Base-by-base conservation (phyloP, 2,113 vertebrate genomes). In the Carassius auratus region DNA sequence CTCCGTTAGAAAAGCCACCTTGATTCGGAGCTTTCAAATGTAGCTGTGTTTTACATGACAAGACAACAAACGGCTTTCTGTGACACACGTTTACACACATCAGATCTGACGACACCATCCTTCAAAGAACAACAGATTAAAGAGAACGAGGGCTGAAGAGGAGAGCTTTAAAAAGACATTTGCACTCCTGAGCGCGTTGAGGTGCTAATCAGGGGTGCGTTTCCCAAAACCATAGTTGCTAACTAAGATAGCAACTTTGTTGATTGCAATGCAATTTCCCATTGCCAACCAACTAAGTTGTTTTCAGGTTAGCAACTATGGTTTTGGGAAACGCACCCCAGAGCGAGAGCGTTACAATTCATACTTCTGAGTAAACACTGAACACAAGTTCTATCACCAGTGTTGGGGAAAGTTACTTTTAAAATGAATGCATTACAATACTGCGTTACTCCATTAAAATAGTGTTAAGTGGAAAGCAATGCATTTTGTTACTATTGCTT, bases 21-120 rank as follows among this genome's bases (percentile, higher is more conserved):
- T 36, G 48, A 61, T 76, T 78, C 36, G 19, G 50, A 52, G 57
- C 71, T 66, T 82, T 38, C 15, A 66, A 64, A 17, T 21, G 48
- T 23, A 78, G 75, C 42, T 0, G 50, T 2, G 21, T 76, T 87
- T 87, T 79, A 71, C 81, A 87, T 87, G 62, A 84, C 75, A 79
- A 84, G 19, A 80, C 80, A 83, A 86, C 86, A 84, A 84, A 87
- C 74, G 76, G 64, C 74, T 68, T 76, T 75, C 26, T 55, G 77
- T 48, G 50, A 73, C 77, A 61, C 13, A 81, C 82, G 74, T 78
- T 69, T 71, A 71, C 76, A 80, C 84, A 73, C 84, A 73, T 71
- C 76, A 61, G 52, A 86, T 71, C 68, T 76, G 73, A 77, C 3
- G 19, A 64, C 74, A 55, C n/a, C 74, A 76, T 66, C 55, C 55